phyloP scores from a whole-genome alignment of 2,797 vertebrate species.

The Ataeniobius toweri region DNA sequence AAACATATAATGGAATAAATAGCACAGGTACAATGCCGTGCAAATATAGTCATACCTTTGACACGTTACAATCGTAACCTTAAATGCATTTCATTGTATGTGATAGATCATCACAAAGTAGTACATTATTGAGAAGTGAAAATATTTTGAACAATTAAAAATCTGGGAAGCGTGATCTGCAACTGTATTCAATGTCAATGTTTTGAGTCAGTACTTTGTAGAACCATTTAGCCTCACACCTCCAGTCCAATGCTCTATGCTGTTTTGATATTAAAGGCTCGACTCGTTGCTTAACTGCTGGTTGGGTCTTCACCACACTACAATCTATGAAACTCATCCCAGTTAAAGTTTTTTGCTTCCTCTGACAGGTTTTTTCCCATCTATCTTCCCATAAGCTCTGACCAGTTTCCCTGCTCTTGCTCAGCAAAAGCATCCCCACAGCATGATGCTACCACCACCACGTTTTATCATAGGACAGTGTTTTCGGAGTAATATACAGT shows the following conservation, averaged over 20 bases:
- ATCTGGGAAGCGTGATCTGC: no score
- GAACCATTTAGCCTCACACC: no score
- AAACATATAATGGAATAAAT: constrained; percentile 24
- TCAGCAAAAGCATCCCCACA: not conserved
- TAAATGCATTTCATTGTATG: not conserved
- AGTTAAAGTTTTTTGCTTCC: not conserved
- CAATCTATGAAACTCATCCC: not conserved
- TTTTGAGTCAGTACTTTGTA: no score
- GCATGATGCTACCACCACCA: not conserved
- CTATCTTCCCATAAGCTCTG: not conserved
- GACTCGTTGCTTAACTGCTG: not conserved
- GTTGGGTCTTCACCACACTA: not conserved
- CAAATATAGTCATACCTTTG: not conserved
- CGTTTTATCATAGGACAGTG: no score
- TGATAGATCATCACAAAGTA: no score
- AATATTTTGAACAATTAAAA: no score
- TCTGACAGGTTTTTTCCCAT: not conserved
- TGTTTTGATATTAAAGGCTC: not conserved
- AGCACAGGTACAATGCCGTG: not conserved
- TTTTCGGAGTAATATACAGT: no score
- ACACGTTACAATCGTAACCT: not conserved
- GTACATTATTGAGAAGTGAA: no score
- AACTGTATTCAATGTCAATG: no score
- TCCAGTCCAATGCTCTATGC: not conserved
- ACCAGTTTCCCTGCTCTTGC: not conserved